phyloP scores from a whole-genome alignment of 2,113 vertebrate genomes.

The Nanorana parkeri region DNA sequence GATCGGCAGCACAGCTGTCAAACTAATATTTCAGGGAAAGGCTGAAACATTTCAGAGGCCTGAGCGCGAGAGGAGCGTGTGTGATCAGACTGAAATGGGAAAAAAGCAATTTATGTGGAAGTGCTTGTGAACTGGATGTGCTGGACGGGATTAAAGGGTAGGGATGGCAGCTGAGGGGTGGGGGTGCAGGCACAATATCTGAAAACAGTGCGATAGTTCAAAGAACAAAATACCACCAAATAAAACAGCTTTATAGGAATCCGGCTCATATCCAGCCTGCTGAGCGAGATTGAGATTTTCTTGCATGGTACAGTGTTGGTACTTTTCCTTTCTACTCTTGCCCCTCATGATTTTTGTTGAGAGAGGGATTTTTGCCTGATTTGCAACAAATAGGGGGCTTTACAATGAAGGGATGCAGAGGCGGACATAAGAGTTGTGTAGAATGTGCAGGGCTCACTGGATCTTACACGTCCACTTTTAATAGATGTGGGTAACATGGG shows the following conservation, averaged over 20 bases:
- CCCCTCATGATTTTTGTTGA: too few relatives aligned
- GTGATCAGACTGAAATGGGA: constrained; percentile 21
- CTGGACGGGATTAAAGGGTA: constrained; percentile 32
- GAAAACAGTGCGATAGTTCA: neutral
- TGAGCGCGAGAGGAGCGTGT: neutral
- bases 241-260: neutral
- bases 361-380: too few relatives aligned
- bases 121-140: constrained; percentile 3
- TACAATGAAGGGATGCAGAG: too few relatives aligned
- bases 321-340: too few relatives aligned
- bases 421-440: too few relatives aligned
- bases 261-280: too few relatives aligned
- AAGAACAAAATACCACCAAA: neutral
- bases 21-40: constrained; percentile 14
- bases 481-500: too few relatives aligned
- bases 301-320: too few relatives aligned
- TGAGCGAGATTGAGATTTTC: too few relatives aligned
- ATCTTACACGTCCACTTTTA: too few relatives aligned
- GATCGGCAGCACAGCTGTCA: constrained; percentile 27
- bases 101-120: constrained; percentile 38
- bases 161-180: neutral
- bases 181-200: neutral
- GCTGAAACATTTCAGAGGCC: constrained; percentile 2
- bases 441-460: too few relatives aligned
- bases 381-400: too few relatives aligned